These are phyloP conservation scores for Zeuzera pyrina DNA, from an alignment of 2,888 invertebrate species.

Conservation along the genomic window DNA sequence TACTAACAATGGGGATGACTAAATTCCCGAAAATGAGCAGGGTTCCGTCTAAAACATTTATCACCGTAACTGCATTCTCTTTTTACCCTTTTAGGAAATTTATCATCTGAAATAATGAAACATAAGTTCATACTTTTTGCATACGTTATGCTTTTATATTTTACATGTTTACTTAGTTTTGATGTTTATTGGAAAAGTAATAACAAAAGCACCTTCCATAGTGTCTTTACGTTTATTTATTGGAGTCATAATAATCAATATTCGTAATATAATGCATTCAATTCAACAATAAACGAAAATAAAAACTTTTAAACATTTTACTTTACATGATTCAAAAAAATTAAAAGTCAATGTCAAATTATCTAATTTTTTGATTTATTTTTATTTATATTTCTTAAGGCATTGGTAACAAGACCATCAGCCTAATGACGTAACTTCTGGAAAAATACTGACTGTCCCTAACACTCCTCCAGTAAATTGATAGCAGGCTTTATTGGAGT, in stretches of 20 bases:
- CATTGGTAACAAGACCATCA: too few species aligned
- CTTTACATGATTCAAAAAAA: background rate
- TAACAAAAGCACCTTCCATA: conserved; percentile 25
- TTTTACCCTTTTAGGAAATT: conserved; percentile 41
- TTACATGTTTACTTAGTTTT: background rate
- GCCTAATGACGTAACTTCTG: too few species aligned
- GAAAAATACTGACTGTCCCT: too few species aligned
- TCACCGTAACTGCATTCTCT: conserved; percentile 82
- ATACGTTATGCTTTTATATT: background rate
- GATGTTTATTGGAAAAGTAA: background rate
- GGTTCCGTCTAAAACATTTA: conserved; percentile 87
- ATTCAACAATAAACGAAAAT: background rate
- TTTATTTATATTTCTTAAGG: too few species aligned
- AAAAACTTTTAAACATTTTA: background rate
- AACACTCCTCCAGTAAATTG: too few species aligned
- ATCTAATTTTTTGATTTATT: background rate
- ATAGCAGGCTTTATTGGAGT: too few species aligned
- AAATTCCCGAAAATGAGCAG: conserved; percentile 86
- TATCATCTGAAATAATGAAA: conserved; percentile 31
- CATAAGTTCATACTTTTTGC: background rate
- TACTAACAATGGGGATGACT: conserved; percentile 85
- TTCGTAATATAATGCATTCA: too few species aligned
- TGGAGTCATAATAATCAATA: conserved; percentile 20
- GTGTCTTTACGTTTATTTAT: conserved; percentile 29
- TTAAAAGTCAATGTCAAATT: background rate